Conservation (phyloP, 2,888 invertebrate genomes). For the Tribolium freemani region DNA sequence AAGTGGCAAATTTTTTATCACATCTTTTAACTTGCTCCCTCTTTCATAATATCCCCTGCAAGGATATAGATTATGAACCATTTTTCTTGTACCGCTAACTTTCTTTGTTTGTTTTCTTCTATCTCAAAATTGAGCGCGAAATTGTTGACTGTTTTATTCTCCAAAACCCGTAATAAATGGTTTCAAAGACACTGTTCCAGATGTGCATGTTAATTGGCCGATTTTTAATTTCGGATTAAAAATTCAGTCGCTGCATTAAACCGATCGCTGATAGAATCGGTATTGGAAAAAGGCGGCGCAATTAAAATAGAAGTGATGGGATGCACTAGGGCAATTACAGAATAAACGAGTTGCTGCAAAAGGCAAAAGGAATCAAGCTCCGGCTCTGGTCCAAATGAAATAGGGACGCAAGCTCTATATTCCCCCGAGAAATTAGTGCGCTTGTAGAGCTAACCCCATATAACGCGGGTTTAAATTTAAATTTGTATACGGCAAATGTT, state of each 20-base stretch:
- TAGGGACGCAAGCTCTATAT: conserved; percentile 42
- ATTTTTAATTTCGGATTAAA: conserved; percentile 2
- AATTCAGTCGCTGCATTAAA: not conserved
- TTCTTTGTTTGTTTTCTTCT: conserved; percentile 35
- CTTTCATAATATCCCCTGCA: conserved; percentile 47
- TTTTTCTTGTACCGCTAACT: conserved; percentile 45
- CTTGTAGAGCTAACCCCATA: conserved; percentile 53
- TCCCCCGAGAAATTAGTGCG: conserved; percentile 54
- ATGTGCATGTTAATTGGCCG: not conserved
- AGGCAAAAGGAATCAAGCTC: conserved; percentile 46
- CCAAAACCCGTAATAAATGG: conserved; percentile 16
- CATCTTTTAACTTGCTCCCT: conserved; percentile 48
- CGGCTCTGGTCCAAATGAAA: conserved; percentile 47
- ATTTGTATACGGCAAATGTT: conserved; percentile 51
- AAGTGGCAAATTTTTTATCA: conserved; percentile 52
- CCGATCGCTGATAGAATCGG: conserved; percentile 20
- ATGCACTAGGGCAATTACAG: conserved; percentile 47
- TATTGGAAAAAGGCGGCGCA: conserved; percentile 18
- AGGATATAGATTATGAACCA: conserved; percentile 48
- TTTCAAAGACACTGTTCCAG: conserved; percentile 23
- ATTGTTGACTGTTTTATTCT: conserved; percentile 19
- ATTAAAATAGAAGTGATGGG: conserved; percentile 44
- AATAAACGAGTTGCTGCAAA: conserved; percentile 45
- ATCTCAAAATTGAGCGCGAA: conserved; percentile 23
- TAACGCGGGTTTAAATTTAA: conserved; percentile 50